Evolutionary conservation across 2,888 invertebrate species (phyloP), one percentile per base, ranked within the genome.

Genomic region (Platycnemis pennipes): DNA sequence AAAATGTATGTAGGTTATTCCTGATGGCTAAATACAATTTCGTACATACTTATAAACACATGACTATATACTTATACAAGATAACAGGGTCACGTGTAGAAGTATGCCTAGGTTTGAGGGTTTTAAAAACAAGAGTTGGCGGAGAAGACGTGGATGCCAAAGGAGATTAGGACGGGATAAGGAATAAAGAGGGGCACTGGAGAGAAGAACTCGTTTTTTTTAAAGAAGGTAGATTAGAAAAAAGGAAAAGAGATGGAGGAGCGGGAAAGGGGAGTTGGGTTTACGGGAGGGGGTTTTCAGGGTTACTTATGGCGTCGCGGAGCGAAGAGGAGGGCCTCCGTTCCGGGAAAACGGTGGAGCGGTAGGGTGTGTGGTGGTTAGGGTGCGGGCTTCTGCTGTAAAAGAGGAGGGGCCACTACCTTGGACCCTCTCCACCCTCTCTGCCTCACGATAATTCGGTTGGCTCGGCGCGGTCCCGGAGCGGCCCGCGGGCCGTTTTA

Each of bases 401-500:
- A 89, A 37, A 42, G 53, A 44, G 56, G 46, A 88, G 42, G 63
- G 37, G 42, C 26, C 56, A 49, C 49, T 49, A 19, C 49, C 53
- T 31, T 89, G 89, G 56, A 56, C 89, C 37, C 49, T 31, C 53
- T 88, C 63, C 77, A 31, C 16, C 0, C 69, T n/a, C 69, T 22
- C 69, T 2, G 31, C 69, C 22, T 42, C 22, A 91, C 69, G 91
- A 69, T 44, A 91, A 91, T 91, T 63, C n/a, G 91, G 91, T 91
- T 91, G 91, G 69, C 91, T 91, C 89, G 53, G 53, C 89, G 89
- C 31, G 53, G 89, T 56, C 3, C 53, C 89, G 56, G 37, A 56
- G 89, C n/a, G 19, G 56, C 56, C 87, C 56, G 89, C 89, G 56
- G 56, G 56, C 89, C 56, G n/a, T 91, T 42, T 63, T 91, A 91